Conservation (phyloP, 35 echinoderm and acorn worm genomes). For the Heliocidaris tuberculata region DNA sequence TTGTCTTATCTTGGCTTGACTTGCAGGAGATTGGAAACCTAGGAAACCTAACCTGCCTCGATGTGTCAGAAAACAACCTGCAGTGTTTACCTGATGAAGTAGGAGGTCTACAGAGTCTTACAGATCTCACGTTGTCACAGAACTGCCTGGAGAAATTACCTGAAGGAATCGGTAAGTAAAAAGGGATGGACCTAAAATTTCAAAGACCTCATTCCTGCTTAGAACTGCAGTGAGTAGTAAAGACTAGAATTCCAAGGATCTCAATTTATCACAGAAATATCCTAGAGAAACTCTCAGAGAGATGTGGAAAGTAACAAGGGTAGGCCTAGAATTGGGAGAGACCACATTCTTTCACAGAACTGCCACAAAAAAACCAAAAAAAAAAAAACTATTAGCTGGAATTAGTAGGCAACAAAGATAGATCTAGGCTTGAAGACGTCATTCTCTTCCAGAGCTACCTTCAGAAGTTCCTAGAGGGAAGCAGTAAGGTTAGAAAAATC, state of each 20-base stretch:
- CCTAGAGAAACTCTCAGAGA: too few species aligned
- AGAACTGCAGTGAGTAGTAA: not conserved
- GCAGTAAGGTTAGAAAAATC: not conserved
- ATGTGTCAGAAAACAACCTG: constrained; percentile 95
- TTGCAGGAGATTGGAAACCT: constrained; percentile 95
- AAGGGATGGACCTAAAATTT: not conserved
- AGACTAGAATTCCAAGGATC: too few species aligned
- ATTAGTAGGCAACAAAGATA: too few species aligned
- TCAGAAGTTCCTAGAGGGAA: not conserved
- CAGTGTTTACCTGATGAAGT: constrained; percentile 92
- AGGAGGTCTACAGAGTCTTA: constrained; percentile 83
- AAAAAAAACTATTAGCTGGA: too few species aligned
- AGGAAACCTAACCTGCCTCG: constrained; percentile 75
- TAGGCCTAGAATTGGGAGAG: too few species aligned
- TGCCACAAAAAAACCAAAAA: too few species aligned
- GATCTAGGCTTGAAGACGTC: too few species aligned
- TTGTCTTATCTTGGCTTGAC: not conserved
- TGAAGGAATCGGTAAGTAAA: constrained; percentile 89
- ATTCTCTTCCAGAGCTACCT: too few species aligned
- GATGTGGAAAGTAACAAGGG: too few species aligned
- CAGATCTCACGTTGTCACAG: constrained; percentile 89
- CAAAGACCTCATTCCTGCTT: not conserved
- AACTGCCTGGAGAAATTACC: constrained; percentile 95
- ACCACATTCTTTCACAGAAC: too few species aligned
- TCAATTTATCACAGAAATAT: too few species aligned